These are phyloP conservation scores for Lepilemur septentrionalis DNA, from an alignment of 2,797 vertebrate species.

Conservation along the genomic window DNA sequence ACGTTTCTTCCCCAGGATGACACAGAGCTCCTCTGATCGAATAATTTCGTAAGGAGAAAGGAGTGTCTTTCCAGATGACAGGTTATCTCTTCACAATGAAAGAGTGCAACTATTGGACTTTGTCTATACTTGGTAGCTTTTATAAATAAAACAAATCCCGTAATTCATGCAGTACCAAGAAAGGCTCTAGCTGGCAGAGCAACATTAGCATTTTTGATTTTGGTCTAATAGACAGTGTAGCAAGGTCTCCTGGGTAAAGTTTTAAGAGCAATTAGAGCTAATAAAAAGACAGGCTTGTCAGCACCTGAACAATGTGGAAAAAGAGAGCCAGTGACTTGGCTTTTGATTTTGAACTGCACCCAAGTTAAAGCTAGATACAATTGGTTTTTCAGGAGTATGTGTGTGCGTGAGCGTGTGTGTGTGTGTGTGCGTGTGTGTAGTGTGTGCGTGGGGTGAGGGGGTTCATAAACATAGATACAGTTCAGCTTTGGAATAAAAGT, in stretches of 20 bases:
- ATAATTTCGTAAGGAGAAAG: not conserved
- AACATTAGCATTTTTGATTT: conserved; percentile 39
- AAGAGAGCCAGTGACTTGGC: conserved; percentile 32
- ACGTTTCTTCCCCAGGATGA: not conserved
- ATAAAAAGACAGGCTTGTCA: conserved; percentile 71
- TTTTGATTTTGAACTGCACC: conserved; percentile 51
- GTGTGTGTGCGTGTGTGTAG: not conserved
- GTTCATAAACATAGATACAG: conserved; percentile 49
- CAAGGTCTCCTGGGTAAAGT: conserved; percentile 44
- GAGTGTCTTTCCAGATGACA: not conserved
- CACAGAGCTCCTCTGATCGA: not conserved
- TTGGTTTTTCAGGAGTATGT: conserved; percentile 3
- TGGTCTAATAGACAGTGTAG: not conserved
- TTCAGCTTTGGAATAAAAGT: conserved; percentile 71
- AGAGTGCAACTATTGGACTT: not conserved
- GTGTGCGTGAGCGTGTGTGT: too few species aligned
- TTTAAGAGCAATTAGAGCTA: conserved; percentile 68
- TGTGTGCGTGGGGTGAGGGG: not conserved
- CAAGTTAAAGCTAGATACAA: conserved; percentile 47
- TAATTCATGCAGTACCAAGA: not conserved
- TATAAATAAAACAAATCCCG: conserved; percentile 21
- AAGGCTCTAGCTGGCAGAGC: not conserved
- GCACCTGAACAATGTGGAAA: conserved; percentile 53
- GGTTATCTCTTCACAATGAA: not conserved
- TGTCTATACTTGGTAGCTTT: conserved; percentile 18